These are phyloP conservation scores for Trochalopteron elliotii DNA, from an alignment of 2,113 vertebrate genomes.

Conservation along the genomic window DNA sequence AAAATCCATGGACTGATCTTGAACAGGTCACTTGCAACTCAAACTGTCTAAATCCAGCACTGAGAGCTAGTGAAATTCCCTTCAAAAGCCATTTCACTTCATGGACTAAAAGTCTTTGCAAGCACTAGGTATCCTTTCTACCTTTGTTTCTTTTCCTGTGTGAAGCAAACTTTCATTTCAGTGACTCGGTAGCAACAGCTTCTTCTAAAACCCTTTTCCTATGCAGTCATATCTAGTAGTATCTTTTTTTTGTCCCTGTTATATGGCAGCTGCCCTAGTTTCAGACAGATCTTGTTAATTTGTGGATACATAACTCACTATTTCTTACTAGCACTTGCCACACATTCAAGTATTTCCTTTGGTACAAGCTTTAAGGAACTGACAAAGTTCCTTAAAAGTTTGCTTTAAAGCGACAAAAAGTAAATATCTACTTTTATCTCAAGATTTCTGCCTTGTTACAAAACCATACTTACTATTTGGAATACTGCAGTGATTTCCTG, in stretches of 20 bases:
- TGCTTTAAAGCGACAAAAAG: not conserved
- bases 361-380: not conserved
- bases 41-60: not conserved
- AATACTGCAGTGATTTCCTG: constrained; percentile 32
- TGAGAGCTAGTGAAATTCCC: not conserved
- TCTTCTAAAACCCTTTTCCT: not conserved
- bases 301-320: not conserved
- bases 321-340: not conserved
- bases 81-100: not conserved
- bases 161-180: not conserved
- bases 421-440: not conserved
- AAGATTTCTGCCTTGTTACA: constrained; percentile 11
- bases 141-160: not conserved
- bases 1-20: not conserved
- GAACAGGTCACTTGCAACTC: not conserved
- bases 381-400: no score
- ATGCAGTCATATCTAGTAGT: not conserved
- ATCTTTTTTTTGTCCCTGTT: not conserved
- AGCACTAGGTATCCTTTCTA: not conserved
- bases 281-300: not conserved
- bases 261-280: not conserved
- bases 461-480: constrained; percentile 19
- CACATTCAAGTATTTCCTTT: not conserved
- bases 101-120: not conserved
- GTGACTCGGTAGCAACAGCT: not conserved